These are phyloP conservation scores for Diarsia dahlii DNA, from an alignment of 2,888 invertebrate species.

Conservation along the genomic window DNA sequence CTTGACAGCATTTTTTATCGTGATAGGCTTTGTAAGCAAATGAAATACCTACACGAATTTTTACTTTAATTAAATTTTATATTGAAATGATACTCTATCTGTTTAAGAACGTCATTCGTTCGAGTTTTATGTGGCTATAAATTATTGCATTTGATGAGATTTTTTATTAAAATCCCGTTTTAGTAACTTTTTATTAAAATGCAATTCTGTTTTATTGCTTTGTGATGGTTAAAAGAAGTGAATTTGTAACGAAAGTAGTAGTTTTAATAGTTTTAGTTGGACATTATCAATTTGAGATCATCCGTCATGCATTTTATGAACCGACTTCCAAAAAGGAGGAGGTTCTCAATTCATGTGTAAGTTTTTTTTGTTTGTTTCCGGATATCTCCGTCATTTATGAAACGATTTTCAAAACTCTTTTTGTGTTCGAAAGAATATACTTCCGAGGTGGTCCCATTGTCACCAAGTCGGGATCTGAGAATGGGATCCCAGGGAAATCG, in stretches of 20 bases:
- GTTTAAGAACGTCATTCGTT: slow-evolving; percentile 20
- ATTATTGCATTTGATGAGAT: slow-evolving; percentile 48
- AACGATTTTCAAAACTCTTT: too few species aligned
- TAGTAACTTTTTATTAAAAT: slow-evolving; percentile 22
- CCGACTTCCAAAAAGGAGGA: too few species aligned
- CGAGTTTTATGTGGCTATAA: slow-evolving; percentile 43
- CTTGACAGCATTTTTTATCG: slow-evolving; percentile 48
- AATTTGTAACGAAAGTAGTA: not conserved
- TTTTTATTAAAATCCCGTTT: slow-evolving; percentile 31
- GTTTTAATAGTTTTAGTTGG: not conserved
- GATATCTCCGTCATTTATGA: too few species aligned
- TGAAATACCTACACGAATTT: slow-evolving; percentile 44
- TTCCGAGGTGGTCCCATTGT: too few species aligned
- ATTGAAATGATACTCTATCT: slow-evolving; percentile 35
- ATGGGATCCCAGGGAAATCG: too few species aligned
- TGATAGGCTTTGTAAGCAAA: slow-evolving; percentile 26
- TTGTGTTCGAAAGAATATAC: too few species aligned
- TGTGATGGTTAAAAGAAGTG: not conserved
- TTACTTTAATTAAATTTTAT: slow-evolving; percentile 55
- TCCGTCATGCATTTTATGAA: too few species aligned
- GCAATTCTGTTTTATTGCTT: slow-evolving; percentile 28
- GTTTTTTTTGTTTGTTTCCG: too few species aligned
- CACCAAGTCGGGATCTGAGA: too few species aligned
- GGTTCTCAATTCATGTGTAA: too few species aligned
- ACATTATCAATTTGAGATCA: not conserved